Conservation (phyloP, 2,888 invertebrate species). For the Ophion slaviceki region DNA sequence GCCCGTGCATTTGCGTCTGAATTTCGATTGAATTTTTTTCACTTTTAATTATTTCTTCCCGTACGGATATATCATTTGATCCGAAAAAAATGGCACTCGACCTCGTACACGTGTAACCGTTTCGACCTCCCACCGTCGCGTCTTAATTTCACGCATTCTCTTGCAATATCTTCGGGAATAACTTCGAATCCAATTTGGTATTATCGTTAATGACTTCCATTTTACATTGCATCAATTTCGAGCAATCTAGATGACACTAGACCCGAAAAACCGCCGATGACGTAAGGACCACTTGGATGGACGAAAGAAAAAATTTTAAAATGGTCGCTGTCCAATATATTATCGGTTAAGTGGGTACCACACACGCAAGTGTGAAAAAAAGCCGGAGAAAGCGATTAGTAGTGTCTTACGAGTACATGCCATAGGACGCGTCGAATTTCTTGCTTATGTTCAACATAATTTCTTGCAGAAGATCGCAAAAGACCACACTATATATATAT, state of each 20-base stretch:
- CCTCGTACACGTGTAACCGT: conserved; percentile 21
- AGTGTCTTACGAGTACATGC: conserved; percentile 37
- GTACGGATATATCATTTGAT: neutral
- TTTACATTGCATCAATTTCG: conserved; percentile 39
- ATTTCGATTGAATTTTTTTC: neutral
- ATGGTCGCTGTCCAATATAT: conserved; percentile 32
- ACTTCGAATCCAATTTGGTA: neutral
- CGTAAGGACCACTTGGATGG: conserved; percentile 24
- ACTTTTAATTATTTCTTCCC: neutral
- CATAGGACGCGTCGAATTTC: neutral
- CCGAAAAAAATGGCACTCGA: conserved; percentile 4
- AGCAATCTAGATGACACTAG: conserved; percentile 28
- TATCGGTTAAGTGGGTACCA: conserved; percentile 14
- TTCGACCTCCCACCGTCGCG: conserved; percentile 8
- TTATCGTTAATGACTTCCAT: conserved; percentile 25
- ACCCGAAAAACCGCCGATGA: conserved; percentile 29
- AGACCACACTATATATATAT: neutral
- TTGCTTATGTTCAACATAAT: conserved; percentile 4
- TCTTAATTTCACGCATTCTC: conserved; percentile 27
- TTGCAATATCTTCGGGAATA: conserved; percentile 9
- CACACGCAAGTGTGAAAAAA: conserved; percentile 28
- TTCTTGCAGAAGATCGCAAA: neutral
- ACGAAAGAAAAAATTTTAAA: conserved; percentile 28
- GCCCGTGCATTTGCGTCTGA: neutral
- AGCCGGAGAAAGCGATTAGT: conserved; percentile 40